Base-by-base conservation (phyloP, 2,888 invertebrate species). In the Cerastis rubricosa region DNA sequence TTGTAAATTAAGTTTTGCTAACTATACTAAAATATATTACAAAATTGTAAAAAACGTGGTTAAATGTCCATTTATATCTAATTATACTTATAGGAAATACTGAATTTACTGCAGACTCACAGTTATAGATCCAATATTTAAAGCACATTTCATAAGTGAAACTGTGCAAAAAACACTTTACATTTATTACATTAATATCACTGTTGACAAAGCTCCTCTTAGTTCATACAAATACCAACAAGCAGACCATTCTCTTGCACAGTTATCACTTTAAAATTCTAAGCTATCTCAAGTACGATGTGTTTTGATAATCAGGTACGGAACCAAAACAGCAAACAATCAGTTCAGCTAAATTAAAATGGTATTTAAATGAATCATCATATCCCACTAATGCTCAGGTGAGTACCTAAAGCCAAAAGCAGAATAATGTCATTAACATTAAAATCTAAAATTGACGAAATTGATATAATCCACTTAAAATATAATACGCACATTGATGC, bases 371-470 rank as follows among this genome's bases (percentile, higher is more conserved):
- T 71, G 73, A 85, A 83, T 75, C 66, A 77, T 84, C 76, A 76
- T 76, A 84, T 76, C 63, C 84, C 81, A 85, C 85, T 85, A 88
- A 89, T 76, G 83, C 81, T 78, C 80, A 85, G 76, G 85, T 85
- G 87, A 85, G 81, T 81, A n/a, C n/a, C n/a, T n/a, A 89, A 91
- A 93, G 92, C 92, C 90, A 92, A 91, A 93, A 91, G 93, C 92
- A 89, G 89, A 93, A 92, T 91, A 94, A 92, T 89, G 90, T 92
- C 87, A 93, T 92, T 90, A 92, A 93, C 89, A 91, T 94, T 95
- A 93, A 95, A 96, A 94, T 96, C 96, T 96, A 96, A 96, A 96
- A 96, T 96, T 96, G 96, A 96, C 96, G 88, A 96, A 96, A 95
- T 96, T 96, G 96, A 96, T 96, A 96, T 96, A 95, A 94, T 94